Evolutionary conservation across 2,888 invertebrate genomes (phyloP).

Genomic region (Ormyrus pomaceus): DNA sequence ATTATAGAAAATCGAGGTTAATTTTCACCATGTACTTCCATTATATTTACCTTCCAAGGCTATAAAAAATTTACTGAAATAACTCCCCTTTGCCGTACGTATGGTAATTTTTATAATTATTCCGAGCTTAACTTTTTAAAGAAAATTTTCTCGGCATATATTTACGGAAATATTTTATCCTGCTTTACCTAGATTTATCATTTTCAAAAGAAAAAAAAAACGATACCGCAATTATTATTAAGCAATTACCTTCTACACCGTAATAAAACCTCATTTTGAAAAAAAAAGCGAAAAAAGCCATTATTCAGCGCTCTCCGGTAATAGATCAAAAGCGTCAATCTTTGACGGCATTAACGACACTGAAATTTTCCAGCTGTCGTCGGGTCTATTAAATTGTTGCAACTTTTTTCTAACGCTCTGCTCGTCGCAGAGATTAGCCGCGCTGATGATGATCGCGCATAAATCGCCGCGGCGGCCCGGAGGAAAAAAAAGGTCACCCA

Average conservation of each 20-base stretch:
- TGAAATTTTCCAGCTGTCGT: slow-evolving; percentile 23
- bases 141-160: too few relatives aligned
- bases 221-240: not conserved
- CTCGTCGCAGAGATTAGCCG: slow-evolving; percentile 9
- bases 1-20: not conserved
- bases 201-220: not conserved
- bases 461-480: not conserved
- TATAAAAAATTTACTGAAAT: too few relatives aligned
- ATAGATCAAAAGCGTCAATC: not conserved
- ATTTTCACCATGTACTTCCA: not conserved
- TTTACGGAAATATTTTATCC: too few relatives aligned
- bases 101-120: too few relatives aligned
- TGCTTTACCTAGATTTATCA: too few relatives aligned
- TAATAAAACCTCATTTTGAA: not conserved
- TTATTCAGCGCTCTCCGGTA: not conserved
- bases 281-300: not conserved
- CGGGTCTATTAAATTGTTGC: slow-evolving; percentile 3
- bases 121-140: too few relatives aligned
- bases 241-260: too few relatives aligned
- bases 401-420: not conserved
- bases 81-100: too few relatives aligned
- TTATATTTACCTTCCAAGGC: too few relatives aligned
- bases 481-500: slow-evolving; percentile 31
- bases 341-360: not conserved
- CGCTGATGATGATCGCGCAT: slow-evolving; percentile 15